phyloP scores from a whole-genome alignment of 64 coral and sea anemone species.

The Porites australiensis region DNA sequence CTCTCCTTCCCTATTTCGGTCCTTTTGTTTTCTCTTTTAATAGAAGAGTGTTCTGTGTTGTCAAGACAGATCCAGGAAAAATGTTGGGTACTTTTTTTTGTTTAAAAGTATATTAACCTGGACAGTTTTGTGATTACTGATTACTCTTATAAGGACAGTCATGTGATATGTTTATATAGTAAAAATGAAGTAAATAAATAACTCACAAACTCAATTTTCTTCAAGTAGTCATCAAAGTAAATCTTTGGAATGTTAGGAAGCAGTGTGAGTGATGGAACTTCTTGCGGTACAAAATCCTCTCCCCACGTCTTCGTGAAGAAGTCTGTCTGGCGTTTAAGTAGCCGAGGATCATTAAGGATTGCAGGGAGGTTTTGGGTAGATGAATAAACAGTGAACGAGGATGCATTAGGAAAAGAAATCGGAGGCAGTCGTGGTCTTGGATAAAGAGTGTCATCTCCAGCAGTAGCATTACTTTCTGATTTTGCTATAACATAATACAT shows the following conservation, averaged over 20 bases:
- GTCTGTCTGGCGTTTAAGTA: constrained; percentile 77
- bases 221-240: constrained; percentile 94
- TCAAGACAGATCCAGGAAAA: too few species aligned
- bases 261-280: constrained; percentile 86
- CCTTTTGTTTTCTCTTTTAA: too few species aligned
- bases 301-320: constrained; percentile 98
- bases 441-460: constrained; percentile 73
- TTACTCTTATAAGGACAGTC: too few species aligned
- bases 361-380: constrained; percentile 95
- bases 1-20: too few species aligned
- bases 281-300: constrained; percentile 84
- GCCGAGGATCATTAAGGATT: constrained; percentile 91
- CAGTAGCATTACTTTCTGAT: constrained; percentile 41
- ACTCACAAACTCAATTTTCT: constrained; percentile 88
- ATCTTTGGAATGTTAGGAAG: constrained; percentile 74
- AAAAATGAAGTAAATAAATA: background rate
- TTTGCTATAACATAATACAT: background rate
- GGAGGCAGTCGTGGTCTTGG: constrained; percentile 85
- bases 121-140: too few species aligned
- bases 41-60: too few species aligned
- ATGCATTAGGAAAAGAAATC: constrained; percentile 79
- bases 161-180: too few species aligned
- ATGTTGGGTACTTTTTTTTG: too few species aligned
- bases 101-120: too few species aligned
- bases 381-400: constrained; percentile 90